A percentile compares a stretch with the other conserved stretches of the same genome.
Conservation (phyloP, 2,113 vertebrate genomes). For the Sinocyclocheilus anshuiensis region DNA sequence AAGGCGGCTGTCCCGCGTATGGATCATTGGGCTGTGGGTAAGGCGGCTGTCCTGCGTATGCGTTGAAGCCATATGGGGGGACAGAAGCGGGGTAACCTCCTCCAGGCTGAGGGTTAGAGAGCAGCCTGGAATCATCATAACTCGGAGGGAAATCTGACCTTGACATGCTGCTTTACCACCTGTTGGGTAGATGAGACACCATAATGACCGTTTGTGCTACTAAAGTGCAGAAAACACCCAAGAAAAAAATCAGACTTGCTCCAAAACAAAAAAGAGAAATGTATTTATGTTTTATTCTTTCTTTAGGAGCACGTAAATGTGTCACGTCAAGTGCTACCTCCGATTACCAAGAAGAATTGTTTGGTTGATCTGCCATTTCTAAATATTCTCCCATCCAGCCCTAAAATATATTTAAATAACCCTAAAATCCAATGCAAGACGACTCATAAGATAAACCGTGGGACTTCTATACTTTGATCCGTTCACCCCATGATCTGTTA, state of each 20-base stretch:
- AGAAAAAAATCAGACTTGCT: not conserved
- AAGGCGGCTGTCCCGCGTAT: constrained; percentile 54
- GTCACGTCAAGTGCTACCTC: not conserved
- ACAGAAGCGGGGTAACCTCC: constrained; percentile 67
- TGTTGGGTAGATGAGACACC: not conserved
- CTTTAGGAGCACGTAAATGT: not conserved
- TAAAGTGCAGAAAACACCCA: not conserved
- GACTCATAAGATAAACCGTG: not conserved
- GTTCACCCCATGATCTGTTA: not conserved
- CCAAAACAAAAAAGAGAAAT: not conserved
- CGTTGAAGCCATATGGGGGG: constrained; percentile 72
- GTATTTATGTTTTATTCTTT: not conserved
- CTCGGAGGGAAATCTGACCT: constrained; percentile 82
- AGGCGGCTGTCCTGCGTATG: constrained; percentile 65
- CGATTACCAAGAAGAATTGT: not conserved
- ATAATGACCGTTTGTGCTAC: not conserved
- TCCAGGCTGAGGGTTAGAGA: constrained; percentile 64
- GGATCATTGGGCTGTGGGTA: constrained; percentile 20
- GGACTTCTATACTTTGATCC: not conserved
- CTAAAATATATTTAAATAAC: not conserved
- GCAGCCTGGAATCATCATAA: constrained; percentile 80
- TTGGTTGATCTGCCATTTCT: not conserved
- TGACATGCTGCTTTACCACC: constrained; percentile 76
- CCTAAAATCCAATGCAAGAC: not conserved
- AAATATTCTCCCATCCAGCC: not conserved